These are phyloP conservation scores for Miniopterus natalensis DNA, from an alignment of 2,113 vertebrate genomes.

Conservation along the genomic window DNA sequence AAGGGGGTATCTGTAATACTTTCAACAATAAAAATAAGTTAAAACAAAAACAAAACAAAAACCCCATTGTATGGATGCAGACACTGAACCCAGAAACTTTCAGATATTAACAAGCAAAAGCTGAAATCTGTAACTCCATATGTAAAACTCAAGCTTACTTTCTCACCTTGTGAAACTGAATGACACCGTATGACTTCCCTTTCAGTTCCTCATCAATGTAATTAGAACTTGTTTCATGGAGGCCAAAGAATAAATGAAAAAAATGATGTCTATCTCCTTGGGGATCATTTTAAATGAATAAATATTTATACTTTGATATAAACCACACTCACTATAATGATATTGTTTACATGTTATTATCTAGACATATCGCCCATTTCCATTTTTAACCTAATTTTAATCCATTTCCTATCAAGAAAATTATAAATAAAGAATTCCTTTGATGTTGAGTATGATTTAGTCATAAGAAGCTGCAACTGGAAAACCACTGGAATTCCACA, in stretches of 20 bases:
- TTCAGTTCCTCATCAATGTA: background rate
- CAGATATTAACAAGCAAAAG: background rate
- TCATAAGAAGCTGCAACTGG: background rate
- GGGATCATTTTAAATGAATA: background rate
- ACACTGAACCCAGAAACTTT: background rate
- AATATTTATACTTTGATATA: background rate
- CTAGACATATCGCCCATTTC: background rate
- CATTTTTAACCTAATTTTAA: background rate
- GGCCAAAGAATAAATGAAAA: conserved; percentile 46
- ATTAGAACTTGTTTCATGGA: conserved; percentile 63
- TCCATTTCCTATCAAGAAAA: background rate
- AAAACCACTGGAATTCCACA: background rate
- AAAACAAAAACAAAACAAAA: background rate
- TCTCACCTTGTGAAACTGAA: background rate
- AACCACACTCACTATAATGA: background rate
- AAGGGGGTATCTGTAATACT: too few species aligned
- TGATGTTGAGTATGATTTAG: background rate
- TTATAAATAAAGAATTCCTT: background rate
- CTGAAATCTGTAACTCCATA: background rate
- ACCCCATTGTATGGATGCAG: background rate
- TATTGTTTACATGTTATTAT: background rate
- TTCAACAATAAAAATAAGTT: too few species aligned
- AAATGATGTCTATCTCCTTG: conserved; percentile 12
- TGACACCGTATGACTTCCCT: background rate
- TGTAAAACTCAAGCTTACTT: background rate